Evolutionary conservation across 2,888 invertebrate genomes (phyloP).

Genomic region (Apocheima hispidaria): DNA sequence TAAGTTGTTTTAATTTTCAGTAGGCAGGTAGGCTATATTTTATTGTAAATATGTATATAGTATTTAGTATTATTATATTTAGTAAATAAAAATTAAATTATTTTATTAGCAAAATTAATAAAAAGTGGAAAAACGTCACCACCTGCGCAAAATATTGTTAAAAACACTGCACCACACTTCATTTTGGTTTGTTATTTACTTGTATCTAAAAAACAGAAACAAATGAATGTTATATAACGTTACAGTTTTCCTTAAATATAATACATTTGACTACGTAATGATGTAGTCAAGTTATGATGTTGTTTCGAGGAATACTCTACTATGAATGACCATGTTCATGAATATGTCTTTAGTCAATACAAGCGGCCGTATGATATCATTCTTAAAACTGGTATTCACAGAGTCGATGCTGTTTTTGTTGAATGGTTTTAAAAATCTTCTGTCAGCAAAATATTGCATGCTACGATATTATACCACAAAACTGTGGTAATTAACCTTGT

Average conservation of each 20-base stretch:
- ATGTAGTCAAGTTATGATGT: constrained; percentile 9
- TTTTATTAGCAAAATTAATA: background rate
- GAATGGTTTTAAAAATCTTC: background rate
- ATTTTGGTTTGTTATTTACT: constrained; percentile 9
- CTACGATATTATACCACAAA: too few species aligned
- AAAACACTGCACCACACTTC: constrained; percentile 26
- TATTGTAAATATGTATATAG: too few species aligned
- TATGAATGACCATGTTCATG: constrained; percentile 1
- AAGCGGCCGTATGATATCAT: constrained; percentile 23
- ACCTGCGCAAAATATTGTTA: constrained; percentile 30
- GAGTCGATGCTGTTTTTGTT: background rate
- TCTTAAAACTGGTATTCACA: constrained; percentile 23
- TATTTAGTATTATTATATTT: too few species aligned
- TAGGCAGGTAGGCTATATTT: too few species aligned
- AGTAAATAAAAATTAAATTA: too few species aligned
- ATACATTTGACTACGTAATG: constrained; percentile 3
- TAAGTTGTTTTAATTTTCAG: too few species aligned
- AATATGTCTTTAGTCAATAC: background rate
- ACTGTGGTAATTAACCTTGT: background rate
- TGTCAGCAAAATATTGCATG: background rate
- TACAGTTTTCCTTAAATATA: background rate
- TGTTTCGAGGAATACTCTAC: background rate
- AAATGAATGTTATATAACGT: background rate
- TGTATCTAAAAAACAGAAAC: background rate
- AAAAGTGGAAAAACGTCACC: background rate